Evolutionary conservation across 2,888 invertebrate genomes (phyloP).

Genomic region (Drosophila mettleri): DNA sequence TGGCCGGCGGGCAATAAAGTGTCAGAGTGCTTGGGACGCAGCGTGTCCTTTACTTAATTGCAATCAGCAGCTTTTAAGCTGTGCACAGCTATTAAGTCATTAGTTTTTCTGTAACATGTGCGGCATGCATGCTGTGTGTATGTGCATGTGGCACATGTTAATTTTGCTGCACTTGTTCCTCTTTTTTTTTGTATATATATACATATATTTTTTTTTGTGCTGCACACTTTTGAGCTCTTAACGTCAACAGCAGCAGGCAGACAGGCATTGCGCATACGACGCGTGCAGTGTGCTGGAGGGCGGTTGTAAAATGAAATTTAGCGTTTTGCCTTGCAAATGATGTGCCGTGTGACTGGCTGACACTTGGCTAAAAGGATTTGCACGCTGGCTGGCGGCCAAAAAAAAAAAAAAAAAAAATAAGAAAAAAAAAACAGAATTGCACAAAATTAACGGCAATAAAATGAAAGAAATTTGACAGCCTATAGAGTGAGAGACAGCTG

Average conservation of each 20-base stretch:
- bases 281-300: conserved; percentile 18
- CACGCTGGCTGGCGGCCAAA: conserved; percentile 55
- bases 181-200: conserved; percentile 8
- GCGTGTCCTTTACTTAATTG: conserved; percentile 41
- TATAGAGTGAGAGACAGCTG: conserved; percentile 14
- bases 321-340: conserved; percentile 80
- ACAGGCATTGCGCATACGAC: conserved; percentile 49
- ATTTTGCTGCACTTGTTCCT: conserved; percentile 25
- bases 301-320: conserved; percentile 73
- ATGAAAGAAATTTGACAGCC: conserved; percentile 62
- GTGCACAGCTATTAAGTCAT: conserved; percentile 80
- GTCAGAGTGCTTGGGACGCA: conserved; percentile 14
- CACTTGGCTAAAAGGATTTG: conserved; percentile 76
- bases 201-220: conserved; percentile 7
- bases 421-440: conserved; percentile 31
- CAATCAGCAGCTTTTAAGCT: conserved; percentile 42
- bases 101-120: conserved; percentile 69
- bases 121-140: conserved; percentile 28
- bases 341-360: conserved; percentile 63
- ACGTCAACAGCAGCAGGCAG: conserved; percentile 38
- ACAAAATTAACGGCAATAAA: conserved; percentile 73
- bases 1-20: conserved; percentile 44
- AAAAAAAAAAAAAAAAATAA: conserved; percentile 28
- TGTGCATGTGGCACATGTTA: conserved; percentile 66
- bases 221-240: conserved; percentile 19